Evolutionary conservation across 2,888 invertebrate species (phyloP).

Genomic region (Melinaea marsaeus): DNA sequence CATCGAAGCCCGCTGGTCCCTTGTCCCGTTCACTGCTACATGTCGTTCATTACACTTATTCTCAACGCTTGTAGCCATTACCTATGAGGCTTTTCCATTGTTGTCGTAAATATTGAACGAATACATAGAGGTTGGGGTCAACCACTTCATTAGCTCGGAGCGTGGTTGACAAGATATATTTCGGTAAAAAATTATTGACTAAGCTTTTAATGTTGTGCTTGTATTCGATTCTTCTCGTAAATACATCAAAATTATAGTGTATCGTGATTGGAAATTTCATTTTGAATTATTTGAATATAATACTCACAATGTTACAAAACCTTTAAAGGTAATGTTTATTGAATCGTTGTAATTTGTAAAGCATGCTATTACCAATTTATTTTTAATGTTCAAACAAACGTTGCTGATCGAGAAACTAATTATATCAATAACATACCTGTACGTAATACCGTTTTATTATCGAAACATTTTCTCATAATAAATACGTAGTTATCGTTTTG

Average conservation of each 20-base stretch:
- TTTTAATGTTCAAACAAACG: conserved; percentile 48
- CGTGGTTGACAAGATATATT: conserved; percentile 34
- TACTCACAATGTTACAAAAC: conserved; percentile 43
- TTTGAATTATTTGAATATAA: not conserved
- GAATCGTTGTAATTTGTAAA: conserved; percentile 30
- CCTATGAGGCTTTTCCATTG: conserved; percentile 50
- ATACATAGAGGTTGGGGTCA: conserved; percentile 46
- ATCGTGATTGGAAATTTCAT: conserved; percentile 1
- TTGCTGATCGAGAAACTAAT: conserved; percentile 50
- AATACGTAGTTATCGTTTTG: not conserved
- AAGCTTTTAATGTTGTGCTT: conserved; percentile 22
- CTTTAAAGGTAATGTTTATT: conserved; percentile 37
- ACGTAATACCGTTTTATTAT: conserved; percentile 51
- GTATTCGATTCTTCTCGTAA: conserved; percentile 17
- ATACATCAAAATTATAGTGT: conserved; percentile 17
- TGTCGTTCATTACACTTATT: conserved; percentile 39
- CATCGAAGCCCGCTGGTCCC: conserved; percentile 44
- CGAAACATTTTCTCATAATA: conserved; percentile 5
- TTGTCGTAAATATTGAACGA: conserved; percentile 48
- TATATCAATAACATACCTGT: conserved; percentile 65
- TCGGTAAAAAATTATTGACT: conserved; percentile 28
- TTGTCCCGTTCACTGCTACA: conserved; percentile 39
- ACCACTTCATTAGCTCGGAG: conserved; percentile 42
- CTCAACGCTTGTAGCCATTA: conserved; percentile 50
- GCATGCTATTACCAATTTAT: conserved; percentile 27